Percentiles rank a stretch among this genome's conserved stretches.
These are phyloP conservation scores for Drosophila subpulchrella DNA, from an alignment of 1,140 invertebrate species.

Conservation along the genomic window DNA sequence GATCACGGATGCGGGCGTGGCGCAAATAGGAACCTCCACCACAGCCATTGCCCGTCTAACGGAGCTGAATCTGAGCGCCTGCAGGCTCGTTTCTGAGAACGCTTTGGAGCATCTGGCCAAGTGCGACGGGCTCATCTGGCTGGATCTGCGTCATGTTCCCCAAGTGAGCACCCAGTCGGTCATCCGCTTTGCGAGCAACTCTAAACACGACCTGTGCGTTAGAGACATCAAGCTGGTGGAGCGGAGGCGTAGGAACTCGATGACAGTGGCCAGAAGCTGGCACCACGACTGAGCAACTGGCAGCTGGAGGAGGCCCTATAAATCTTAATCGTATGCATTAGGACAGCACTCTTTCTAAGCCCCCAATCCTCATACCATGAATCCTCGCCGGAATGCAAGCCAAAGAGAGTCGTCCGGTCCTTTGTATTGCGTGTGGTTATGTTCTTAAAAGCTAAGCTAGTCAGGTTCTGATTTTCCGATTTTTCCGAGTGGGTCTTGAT, in stretches of 20 bases:
- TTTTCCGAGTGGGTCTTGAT: background rate
- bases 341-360: constrained; percentile 22
- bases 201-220: constrained; percentile 90
- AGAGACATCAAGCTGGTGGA: constrained; percentile 90
- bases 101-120: constrained; percentile 91
- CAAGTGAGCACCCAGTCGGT: constrained; percentile 91
- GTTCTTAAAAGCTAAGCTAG: constrained; percentile 15
- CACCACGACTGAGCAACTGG: constrained; percentile 51
- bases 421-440: constrained; percentile 9
- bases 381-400: constrained; percentile 31
- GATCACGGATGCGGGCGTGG: constrained; percentile 95
- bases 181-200: constrained; percentile 92
- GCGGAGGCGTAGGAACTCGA: constrained; percentile 45
- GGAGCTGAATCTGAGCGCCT: constrained; percentile 91
- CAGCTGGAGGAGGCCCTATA: constrained; percentile 16
- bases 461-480: constrained; percentile 18
- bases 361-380: constrained; percentile 1
- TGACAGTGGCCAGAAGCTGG: constrained; percentile 39
- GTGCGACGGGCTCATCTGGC: constrained; percentile 86
- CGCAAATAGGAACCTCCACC: constrained; percentile 89
- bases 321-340: constrained; percentile 23
- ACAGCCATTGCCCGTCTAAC: constrained; percentile 85
- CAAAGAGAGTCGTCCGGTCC: constrained; percentile 36
- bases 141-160: constrained; percentile 91
- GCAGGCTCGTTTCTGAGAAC: constrained; percentile 92